Conservation (phyloP, 2,888 invertebrate species). For the Caenorhabditis drosophilae region DNA sequence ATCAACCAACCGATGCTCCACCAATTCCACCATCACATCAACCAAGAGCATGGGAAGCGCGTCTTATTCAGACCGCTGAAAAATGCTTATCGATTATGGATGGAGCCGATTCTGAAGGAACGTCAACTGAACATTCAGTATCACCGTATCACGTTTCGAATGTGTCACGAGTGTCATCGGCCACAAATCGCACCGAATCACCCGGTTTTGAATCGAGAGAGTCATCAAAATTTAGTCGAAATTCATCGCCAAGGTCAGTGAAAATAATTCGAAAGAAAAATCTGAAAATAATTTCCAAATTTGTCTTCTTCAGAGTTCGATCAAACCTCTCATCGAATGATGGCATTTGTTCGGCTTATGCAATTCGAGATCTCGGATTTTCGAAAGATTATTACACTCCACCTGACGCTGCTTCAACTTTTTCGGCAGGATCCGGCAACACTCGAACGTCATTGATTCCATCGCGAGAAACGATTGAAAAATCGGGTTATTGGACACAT, state of each 20-base stretch:
- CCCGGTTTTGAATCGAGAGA: conserved; percentile 34
- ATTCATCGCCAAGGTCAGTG: conserved; percentile 15
- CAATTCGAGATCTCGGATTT: conserved; percentile 28
- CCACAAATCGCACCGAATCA: conserved; percentile 27
- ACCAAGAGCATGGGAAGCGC: conserved; percentile 49
- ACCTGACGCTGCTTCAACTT: conserved; percentile 29
- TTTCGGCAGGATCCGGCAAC: conserved; percentile 16
- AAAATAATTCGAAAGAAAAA: not conserved
- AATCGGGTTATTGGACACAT: conserved; percentile 86
- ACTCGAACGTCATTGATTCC: conserved; percentile 48
- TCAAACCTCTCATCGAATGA: too few species aligned
- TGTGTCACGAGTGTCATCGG: conserved; percentile 21
- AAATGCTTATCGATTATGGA: conserved; percentile 47
- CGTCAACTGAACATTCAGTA: conserved; percentile 22
- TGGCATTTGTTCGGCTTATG: conserved; percentile 17
- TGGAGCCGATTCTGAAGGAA: conserved; percentile 36
- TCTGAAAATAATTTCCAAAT: not conserved
- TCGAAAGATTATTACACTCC: conserved; percentile 32
- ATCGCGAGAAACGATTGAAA: conserved; percentile 74
- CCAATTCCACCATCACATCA: conserved; percentile 54
- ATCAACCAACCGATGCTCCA: conserved; percentile 16
- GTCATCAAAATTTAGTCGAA: conserved; percentile 24
- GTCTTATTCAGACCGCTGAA: conserved; percentile 57
- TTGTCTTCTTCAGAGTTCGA: not conserved
- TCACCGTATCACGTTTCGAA: conserved; percentile 46